Evolutionary conservation across 2,888 invertebrate species (phyloP).

Genomic region (Magallana nippona): DNA sequence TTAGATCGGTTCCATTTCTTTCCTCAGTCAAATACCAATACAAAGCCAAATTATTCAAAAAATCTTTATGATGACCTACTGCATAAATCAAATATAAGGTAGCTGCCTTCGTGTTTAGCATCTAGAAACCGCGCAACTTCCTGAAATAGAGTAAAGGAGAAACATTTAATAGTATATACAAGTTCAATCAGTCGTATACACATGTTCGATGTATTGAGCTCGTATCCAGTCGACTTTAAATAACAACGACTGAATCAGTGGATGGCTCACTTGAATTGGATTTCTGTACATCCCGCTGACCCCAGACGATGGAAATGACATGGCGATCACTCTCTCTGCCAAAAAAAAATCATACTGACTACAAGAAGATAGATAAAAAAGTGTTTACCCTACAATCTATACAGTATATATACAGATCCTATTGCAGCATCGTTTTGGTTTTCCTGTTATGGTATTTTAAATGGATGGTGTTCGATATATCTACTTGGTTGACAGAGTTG

Average conservation of each 20-base stretch:
- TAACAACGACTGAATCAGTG: too few relatives aligned
- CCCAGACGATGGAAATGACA: slow-evolving; percentile 82
- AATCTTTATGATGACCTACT: slow-evolving; percentile 75
- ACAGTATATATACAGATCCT: too few relatives aligned
- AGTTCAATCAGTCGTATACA: too few relatives aligned
- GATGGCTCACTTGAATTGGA: slow-evolving; percentile 79
- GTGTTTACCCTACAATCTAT: too few relatives aligned
- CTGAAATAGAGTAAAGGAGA: slow-evolving; percentile 66
- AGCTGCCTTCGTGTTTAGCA: slow-evolving; percentile 80
- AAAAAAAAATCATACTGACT: slow-evolving; percentile 43
- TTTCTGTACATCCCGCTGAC: slow-evolving; percentile 81
- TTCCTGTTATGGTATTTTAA: too few relatives aligned
- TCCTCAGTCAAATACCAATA: not conserved
- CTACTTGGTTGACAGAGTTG: too few relatives aligned
- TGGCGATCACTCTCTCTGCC: slow-evolving; percentile 81
- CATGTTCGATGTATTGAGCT: too few relatives aligned
- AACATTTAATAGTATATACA: too few relatives aligned
- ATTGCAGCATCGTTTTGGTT: too few relatives aligned
- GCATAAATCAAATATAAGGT: slow-evolving; percentile 81
- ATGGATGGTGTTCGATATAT: too few relatives aligned
- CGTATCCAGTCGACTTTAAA: not conserved
- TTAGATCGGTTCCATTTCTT: too few relatives aligned
- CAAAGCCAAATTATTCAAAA: not conserved
- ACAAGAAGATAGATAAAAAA: too few relatives aligned
- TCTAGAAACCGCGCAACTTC: slow-evolving; percentile 81